These are phyloP conservation scores for Julus scanicus DNA, from an alignment of 2,888 invertebrate species.

Conservation along the genomic window DNA sequence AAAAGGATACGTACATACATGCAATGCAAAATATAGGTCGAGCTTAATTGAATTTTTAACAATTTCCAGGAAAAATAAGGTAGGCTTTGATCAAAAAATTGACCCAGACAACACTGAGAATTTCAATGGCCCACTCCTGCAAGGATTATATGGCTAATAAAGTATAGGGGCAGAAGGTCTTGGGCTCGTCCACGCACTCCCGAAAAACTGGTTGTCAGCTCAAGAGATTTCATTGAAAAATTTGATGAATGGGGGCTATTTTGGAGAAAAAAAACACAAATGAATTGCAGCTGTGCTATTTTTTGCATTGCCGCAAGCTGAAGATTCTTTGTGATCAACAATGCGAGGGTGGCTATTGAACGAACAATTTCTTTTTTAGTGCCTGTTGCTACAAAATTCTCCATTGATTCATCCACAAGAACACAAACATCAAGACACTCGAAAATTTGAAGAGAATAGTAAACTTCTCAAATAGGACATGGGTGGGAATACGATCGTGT, in stretches of 20 bases:
- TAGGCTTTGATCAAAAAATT: background rate
- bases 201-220: background rate
- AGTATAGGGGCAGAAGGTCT: background rate
- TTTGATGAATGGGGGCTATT: background rate
- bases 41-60: conserved; percentile 14
- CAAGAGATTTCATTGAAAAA: background rate
- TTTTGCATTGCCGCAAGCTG: background rate
- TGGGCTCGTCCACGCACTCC: background rate
- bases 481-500: background rate
- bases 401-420: too few species aligned
- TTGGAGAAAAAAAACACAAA: background rate
- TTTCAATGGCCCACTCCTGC: background rate
- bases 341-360: background rate
- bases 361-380: background rate
- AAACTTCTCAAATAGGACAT: background rate
- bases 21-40: background rate
- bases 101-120: background rate
- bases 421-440: background rate
- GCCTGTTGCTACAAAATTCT: too few species aligned
- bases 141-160: background rate
- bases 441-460: background rate
- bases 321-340: background rate
- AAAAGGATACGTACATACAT: background rate
- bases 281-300: background rate
- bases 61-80: background rate